Percentiles rank a stretch among this genome's conserved stretches.
Evolutionary conservation across 2,888 invertebrate species (phyloP).

Genomic region (Phortica okadai): DNA sequence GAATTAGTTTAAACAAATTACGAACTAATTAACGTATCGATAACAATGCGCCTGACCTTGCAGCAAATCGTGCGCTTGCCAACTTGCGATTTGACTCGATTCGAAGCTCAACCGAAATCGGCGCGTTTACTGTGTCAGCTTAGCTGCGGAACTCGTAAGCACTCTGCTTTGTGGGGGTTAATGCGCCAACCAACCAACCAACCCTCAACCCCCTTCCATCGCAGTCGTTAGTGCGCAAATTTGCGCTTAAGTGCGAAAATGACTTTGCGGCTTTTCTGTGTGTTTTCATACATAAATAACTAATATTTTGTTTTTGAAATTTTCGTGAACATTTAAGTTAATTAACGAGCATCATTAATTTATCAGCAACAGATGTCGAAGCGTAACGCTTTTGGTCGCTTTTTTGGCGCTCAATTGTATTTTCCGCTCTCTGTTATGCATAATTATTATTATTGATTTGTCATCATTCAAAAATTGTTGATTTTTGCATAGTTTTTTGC

Average conservation of each 20-base stretch:
- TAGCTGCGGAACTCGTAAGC: background rate
- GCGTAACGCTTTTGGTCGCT: background rate
- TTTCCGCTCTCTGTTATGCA: too few species aligned
- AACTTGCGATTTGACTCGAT: background rate
- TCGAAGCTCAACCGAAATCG: background rate
- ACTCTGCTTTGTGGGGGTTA: background rate
- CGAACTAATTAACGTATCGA: slow-evolving; percentile 2
- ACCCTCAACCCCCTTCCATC: slow-evolving; percentile 42
- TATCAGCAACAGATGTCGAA: slow-evolving; percentile 8
- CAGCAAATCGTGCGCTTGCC: background rate
- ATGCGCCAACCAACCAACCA: slow-evolving; percentile 47
- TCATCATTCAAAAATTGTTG: slow-evolving; percentile 2
- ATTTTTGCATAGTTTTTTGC: background rate
- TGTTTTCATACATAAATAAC: background rate
- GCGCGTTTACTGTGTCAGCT: background rate
- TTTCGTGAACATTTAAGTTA: slow-evolving; percentile 43
- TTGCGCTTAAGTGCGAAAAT: slow-evolving; percentile 36
- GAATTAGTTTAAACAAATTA: slow-evolving; percentile 26
- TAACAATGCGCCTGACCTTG: slow-evolving; percentile 13
- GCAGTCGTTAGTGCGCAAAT: slow-evolving; percentile 49
- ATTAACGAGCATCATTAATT: slow-evolving; percentile 64
- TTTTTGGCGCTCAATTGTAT: background rate
- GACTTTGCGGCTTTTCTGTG: background rate
- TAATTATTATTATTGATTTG: background rate
- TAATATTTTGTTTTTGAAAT: background rate